Percentiles rank a stretch among this genome's conserved stretches.
Conservation (phyloP, 2,797 vertebrate genomes). For the Neomorphus geoffroyi region DNA sequence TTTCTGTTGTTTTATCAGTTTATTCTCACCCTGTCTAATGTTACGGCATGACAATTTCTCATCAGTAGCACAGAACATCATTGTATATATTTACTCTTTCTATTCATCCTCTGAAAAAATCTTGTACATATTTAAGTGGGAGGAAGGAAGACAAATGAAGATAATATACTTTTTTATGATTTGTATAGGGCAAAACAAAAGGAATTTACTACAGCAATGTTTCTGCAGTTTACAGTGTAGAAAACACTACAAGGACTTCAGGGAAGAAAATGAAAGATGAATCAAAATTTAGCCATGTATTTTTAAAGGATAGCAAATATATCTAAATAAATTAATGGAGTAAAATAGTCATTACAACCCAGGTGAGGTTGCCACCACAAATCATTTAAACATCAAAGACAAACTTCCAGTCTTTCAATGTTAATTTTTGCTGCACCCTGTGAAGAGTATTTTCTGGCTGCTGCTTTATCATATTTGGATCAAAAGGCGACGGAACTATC, state of each 20-base stretch:
- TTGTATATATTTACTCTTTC: conserved; percentile 23
- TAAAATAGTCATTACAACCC: conserved; percentile 2
- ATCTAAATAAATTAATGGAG: conserved; percentile 24
- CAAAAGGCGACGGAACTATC: background rate
- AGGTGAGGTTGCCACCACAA: background rate
- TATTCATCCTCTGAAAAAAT: background rate
- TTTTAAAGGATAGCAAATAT: conserved; percentile 3
- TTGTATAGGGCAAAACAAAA: conserved; percentile 10
- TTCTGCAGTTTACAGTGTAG: background rate
- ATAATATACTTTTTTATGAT: conserved; percentile 28
- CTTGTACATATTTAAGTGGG: conserved; percentile 27
- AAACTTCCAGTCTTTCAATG: background rate
- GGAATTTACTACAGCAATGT: background rate
- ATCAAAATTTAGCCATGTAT: background rate
- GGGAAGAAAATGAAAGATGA: background rate
- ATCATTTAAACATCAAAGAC: conserved; percentile 19
- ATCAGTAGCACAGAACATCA: background rate
- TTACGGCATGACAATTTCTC: conserved; percentile 11
- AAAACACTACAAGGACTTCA: background rate
- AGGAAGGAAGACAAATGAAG: conserved; percentile 50
- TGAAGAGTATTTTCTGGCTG: background rate
- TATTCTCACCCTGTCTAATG: background rate
- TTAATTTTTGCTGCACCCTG: background rate
- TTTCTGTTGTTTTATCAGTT: background rate
- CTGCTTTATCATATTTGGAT: background rate